These are phyloP conservation scores for Karalla daura DNA, from an alignment of 2,797 vertebrate species.

Conservation along the genomic window DNA sequence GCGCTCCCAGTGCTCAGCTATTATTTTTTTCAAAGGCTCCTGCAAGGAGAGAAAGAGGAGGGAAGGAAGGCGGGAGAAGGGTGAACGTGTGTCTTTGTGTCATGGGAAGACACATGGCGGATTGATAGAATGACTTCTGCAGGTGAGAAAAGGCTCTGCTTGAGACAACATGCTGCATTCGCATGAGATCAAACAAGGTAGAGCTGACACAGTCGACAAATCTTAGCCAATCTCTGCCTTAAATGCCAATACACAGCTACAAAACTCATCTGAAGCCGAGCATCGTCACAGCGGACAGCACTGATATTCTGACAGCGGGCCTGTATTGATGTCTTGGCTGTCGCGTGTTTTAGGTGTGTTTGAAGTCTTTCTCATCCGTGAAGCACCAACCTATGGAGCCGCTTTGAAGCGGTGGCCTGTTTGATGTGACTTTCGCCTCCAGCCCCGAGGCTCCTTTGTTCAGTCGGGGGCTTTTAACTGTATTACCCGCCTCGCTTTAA, in stretches of 20 bases:
- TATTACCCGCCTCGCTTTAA: slow-evolving; percentile 27
- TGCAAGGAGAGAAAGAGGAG: slow-evolving; percentile 36
- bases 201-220: slow-evolving; percentile 13
- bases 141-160: slow-evolving; percentile 27
- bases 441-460: slow-evolving; percentile 59
- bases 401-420: slow-evolving; percentile 74
- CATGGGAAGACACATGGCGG: not conserved
- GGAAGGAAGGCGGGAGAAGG: slow-evolving; percentile 1
- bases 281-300: slow-evolving; percentile 1
- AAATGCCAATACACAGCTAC: slow-evolving; percentile 15
- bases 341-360: slow-evolving; percentile 51
- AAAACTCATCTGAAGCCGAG: slow-evolving; percentile 21
- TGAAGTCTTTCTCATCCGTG: slow-evolving; percentile 57
- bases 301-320: slow-evolving; percentile 1
- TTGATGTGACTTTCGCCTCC: slow-evolving; percentile 72
- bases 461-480: slow-evolving; percentile 55
- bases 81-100: not conserved
- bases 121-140: slow-evolving; percentile 31
- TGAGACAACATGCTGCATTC: slow-evolving; percentile 20
- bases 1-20: slow-evolving; percentile 64
- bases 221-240: slow-evolving; percentile 18
- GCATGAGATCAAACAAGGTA: slow-evolving; percentile 24
- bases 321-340: slow-evolving; percentile 41
- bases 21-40: slow-evolving; percentile 79
- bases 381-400: slow-evolving; percentile 53